Base-by-base conservation (phyloP, 2,797 vertebrate species). In the Luscinia luscinia region DNA sequence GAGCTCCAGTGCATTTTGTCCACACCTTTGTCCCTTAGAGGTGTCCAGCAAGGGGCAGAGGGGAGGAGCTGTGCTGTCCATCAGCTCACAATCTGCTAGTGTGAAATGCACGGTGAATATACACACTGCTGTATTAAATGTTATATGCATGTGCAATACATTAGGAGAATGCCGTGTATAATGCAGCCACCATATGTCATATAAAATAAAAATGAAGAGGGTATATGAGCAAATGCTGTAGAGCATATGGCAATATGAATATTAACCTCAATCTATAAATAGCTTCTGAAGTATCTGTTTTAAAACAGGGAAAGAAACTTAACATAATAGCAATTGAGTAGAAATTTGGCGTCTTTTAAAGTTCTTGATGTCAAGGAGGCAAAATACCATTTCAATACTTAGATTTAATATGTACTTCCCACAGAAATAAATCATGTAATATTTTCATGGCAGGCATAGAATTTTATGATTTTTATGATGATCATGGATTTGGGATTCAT, bases 401-500 rank as follows among this genome's bases (percentile, higher is more conserved):
- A 87, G 95, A 96, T 97, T 95, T 96, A 97, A 96, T 96, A 74
- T 69, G 82, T 89, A 96, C 96, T 97, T 97, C 96, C 94, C 93
- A 95, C 95, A 92, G 94, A 97, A 96, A 97, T 98, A 97, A 97
- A 98, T 98, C 97, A 98, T 89, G 93, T 94, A 95, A 90, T 96
- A 96, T 97, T 98, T 98, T 97, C 97, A 97, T 97, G 97, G 97
- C 94, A 96, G 96, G 96, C 96, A 94, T 97, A 97, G 98, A 98
- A 97, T 97, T 98, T 98, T 98, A 98, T 96, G 95, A 97, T 97
- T 97, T 98, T 98, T 98, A 98, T 97, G 97, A 95, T 6, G 32
- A 96, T 97, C 96, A 96, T 96, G 97, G 97, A 98, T 97, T 97
- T 98, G 93, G 94, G 97, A 97, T 97, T 98, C 97, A 95, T 98